These are phyloP conservation scores for Amphipoea oculea DNA, from an alignment of 2,888 invertebrate genomes.

Conservation along the genomic window DNA sequence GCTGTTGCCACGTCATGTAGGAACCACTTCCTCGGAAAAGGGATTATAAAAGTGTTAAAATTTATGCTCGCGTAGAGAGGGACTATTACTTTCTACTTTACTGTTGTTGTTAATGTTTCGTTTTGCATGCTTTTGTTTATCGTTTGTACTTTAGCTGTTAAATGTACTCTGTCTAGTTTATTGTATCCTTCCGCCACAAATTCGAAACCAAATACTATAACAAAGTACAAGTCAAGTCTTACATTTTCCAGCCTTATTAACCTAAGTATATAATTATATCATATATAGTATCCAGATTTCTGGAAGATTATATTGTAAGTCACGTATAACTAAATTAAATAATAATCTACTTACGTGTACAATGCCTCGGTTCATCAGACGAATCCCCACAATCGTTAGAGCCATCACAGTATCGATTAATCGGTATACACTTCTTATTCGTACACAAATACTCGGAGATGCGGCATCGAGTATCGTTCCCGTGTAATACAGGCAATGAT, in stretches of 20 bases:
- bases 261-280: neutral
- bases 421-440: constrained; percentile 92
- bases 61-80: constrained; percentile 50
- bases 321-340: neutral
- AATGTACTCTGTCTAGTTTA: constrained; percentile 24
- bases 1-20: constrained; percentile 76
- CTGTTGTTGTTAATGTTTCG: constrained; percentile 25
- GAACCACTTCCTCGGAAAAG: constrained; percentile 69
- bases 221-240: neutral
- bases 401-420: constrained; percentile 95
- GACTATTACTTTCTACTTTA: constrained; percentile 54
- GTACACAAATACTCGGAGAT: constrained; percentile 92
- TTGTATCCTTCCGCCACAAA: neutral
- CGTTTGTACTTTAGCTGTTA: constrained; percentile 16
- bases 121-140: constrained; percentile 38
- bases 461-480: constrained; percentile 90
- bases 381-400: constrained; percentile 95
- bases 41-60: constrained; percentile 71
- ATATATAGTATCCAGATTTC: neutral
- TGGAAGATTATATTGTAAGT: neutral
- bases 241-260: neutral
- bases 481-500: constrained; percentile 84
- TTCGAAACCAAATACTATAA: neutral
- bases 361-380: constrained; percentile 95
- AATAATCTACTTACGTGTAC: constrained; percentile 93